Evolutionary conservation across 2,888 invertebrate species (phyloP).

Genomic region (Cheiracanthium punctorium): DNA sequence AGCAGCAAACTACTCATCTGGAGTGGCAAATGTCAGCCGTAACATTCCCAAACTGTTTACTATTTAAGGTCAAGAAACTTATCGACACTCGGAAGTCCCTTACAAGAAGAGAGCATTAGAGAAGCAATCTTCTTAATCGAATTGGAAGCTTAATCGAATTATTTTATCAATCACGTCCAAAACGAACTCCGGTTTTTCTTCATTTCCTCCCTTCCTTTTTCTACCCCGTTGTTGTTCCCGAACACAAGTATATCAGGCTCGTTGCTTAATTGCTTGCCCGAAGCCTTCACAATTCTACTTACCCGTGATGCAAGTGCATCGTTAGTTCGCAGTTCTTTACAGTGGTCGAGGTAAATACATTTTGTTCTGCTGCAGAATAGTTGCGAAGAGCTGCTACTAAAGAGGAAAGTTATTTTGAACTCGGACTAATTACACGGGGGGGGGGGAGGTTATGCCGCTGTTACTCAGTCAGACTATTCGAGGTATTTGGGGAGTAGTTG

Average conservation of each 20-base stretch:
- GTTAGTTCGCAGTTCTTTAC: neutral
- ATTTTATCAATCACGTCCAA: slow-evolving; percentile 64
- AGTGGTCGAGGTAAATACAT: too few species aligned
- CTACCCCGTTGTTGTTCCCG: too few species aligned
- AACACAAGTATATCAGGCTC: too few species aligned
- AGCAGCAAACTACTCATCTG: neutral
- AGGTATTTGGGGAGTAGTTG: too few species aligned
- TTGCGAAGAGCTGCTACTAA: too few species aligned
- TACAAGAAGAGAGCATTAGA: neutral
- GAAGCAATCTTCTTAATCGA: neutral
- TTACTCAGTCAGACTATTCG: too few species aligned
- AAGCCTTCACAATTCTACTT: neutral
- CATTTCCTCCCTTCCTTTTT: neutral
- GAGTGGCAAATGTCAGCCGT: neutral
- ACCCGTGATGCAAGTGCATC: neutral
- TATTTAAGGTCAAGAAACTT: neutral
- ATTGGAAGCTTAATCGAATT: slow-evolving; percentile 56
- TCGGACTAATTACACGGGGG: too few species aligned
- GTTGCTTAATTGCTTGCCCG: neutral
- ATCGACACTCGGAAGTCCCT: neutral
- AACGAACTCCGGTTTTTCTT: slow-evolving; percentile 4
- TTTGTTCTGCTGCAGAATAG: too few species aligned
- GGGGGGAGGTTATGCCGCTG: too few species aligned
- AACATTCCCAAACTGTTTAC: neutral
- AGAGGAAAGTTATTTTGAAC: too few species aligned